Base-by-base conservation (phyloP, 1,140 invertebrate genomes). In the Atta texana region DNA sequence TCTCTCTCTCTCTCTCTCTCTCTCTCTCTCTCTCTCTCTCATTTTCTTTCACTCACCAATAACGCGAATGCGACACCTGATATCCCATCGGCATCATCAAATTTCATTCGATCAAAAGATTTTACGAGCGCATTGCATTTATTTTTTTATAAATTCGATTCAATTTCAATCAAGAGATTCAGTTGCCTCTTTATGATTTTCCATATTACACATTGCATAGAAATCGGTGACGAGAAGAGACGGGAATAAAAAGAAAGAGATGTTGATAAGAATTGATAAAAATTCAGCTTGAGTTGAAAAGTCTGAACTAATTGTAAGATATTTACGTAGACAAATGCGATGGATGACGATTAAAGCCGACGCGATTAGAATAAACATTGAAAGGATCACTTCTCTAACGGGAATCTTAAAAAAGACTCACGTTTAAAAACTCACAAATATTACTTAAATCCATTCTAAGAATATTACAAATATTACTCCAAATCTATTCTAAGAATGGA, bases 61-160 rank as follows among this genome's bases (percentile, higher is more conserved):
- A 39, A 10, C 39, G 24, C 55, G 28, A 69, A 16, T 39, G 28
- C 82, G 81, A 89, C 68, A 89, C 68, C 53, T 80, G 75, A 57
- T 69, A 88, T 88, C 59, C 53, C 59, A 31, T 63, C 72, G 31
- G 24, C 59, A n/a, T 85, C 59, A 18, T 57, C 59, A n/a, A 76
- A 71, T 86, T 76, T 89, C 28, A 88, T 75, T 59, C 34, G 69
- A 81, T 81, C 72, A 18, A 53, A 28, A 64, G 31, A 77, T 64
- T 74, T 84, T 74, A 63, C n/a, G 55, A 34, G 49, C 57, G 53
- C 61, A 44, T 49, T 49, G 31, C 3, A 18, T 10, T 18, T 6
- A 21, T 28, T 53, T 16, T 53, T 16, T 24, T 34, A 31, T 14
- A 12, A 18, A 3, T 28, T 28, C 55, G 49, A 66, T 78, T 74